A percentile compares a stretch with the other conserved stretches of the same genome.
These are phyloP conservation scores for Nasonia giraulti DNA, from an alignment of 1,140 invertebrate species.

Conservation along the genomic window DNA sequence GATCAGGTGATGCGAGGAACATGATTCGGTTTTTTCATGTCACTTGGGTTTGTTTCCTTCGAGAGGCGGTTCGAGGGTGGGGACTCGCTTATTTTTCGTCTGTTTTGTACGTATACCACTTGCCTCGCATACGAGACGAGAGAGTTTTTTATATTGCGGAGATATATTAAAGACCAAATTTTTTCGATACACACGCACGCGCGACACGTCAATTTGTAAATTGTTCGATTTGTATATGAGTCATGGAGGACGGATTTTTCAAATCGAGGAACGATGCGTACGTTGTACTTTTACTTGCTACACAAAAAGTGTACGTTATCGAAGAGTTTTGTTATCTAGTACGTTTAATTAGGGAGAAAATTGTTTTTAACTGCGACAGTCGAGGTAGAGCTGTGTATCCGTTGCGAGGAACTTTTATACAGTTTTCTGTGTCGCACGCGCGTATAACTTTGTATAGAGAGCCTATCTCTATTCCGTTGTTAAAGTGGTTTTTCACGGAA, in stretches of 20 bases:
- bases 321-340: background rate
- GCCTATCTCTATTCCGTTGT: background rate
- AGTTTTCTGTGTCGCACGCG: too few species aligned
- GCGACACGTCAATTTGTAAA: constrained; percentile 24
- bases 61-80: background rate
- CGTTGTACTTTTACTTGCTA: background rate
- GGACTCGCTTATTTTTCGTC: background rate
- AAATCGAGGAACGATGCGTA: background rate
- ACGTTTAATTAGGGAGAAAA: background rate
- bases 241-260: background rate
- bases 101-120: background rate
- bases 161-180: constrained; percentile 8
- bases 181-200: constrained; percentile 19
- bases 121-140: background rate
- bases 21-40: too few species aligned
- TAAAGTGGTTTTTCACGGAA: too few species aligned
- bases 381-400: too few species aligned
- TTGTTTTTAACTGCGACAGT: background rate
- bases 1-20: too few species aligned
- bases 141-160: background rate
- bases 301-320: background rate
- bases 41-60: background rate
- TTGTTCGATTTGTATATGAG: background rate
- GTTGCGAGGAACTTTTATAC: too few species aligned
- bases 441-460: too few species aligned